Evolutionary conservation across 2,888 invertebrate genomes (phyloP).

Genomic region (Rhorus exstirpatorius): DNA sequence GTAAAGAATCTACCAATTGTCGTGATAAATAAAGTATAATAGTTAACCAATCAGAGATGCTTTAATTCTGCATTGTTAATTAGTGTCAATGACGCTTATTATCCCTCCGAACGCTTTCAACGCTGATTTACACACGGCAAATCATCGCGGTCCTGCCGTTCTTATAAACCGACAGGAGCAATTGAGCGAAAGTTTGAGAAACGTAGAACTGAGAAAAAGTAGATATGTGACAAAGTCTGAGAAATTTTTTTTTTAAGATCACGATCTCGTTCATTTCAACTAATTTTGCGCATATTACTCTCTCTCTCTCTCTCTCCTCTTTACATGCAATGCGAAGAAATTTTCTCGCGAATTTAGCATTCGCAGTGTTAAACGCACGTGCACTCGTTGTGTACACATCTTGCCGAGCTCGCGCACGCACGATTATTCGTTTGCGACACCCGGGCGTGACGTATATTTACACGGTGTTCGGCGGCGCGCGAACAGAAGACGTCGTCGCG

Average conservation of each 20-base stretch:
- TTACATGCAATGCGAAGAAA: not conserved
- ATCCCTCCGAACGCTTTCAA: slow-evolving; percentile 3
- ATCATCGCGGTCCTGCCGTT: slow-evolving; percentile 2
- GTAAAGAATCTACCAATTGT: slow-evolving; percentile 34
- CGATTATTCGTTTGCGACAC: slow-evolving; percentile 54
- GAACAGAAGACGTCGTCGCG: slow-evolving; percentile 41
- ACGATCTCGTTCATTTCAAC: not conserved
- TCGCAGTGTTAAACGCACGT: slow-evolving; percentile 33
- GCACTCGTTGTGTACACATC: slow-evolving; percentile 38
- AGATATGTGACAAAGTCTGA: not conserved
- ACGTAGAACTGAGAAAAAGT: not conserved
- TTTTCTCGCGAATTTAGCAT: slow-evolving; percentile 46
- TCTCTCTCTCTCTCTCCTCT: not conserved
- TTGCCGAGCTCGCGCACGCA: not conserved
- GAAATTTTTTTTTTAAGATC: slow-evolving; percentile 6
- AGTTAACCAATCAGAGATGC: slow-evolving; percentile 41
- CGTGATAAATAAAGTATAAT: slow-evolving; percentile 3
- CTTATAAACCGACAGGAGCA: slow-evolving; percentile 2
- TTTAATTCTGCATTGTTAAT: slow-evolving; percentile 42
- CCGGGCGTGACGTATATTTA: slow-evolving; percentile 58
- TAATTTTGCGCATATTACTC: not conserved
- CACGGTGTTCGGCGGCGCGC: slow-evolving; percentile 9
- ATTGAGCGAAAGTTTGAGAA: slow-evolving; percentile 32
- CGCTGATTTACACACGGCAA: not conserved
- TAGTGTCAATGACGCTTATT: slow-evolving; percentile 29